These are phyloP conservation scores for Oreochromis aureus DNA, from an alignment of 2,113 vertebrate genomes.

Conservation along the genomic window DNA sequence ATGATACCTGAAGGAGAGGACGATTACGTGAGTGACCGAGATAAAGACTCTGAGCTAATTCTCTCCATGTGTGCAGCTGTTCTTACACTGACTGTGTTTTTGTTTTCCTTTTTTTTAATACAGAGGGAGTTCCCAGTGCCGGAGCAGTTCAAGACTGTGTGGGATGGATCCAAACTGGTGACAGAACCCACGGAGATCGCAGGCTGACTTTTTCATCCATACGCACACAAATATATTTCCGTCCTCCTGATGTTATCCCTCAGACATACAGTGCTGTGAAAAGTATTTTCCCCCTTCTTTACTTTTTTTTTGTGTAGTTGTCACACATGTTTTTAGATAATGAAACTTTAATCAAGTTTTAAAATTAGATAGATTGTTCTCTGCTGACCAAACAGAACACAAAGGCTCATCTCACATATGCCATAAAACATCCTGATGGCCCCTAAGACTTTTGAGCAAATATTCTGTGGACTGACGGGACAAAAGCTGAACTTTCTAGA, in stretches of 20 bases:
- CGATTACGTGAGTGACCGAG: conserved; percentile 84
- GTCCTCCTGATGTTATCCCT: neutral
- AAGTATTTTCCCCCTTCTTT: neutral
- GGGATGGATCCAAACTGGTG: conserved; percentile 90
- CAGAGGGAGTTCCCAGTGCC: conserved; percentile 97
- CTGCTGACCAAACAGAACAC: neutral
- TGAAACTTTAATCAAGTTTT: neutral
- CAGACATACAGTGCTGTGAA: neutral
- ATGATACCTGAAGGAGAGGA: conserved; percentile 84
- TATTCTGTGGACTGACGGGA: neutral
- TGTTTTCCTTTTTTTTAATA: neutral
- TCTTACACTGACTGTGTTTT: neutral
- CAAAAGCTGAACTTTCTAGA: neutral
- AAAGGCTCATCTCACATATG: neutral
- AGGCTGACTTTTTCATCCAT: conserved; percentile 66
- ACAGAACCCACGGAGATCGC: conserved; percentile 95
- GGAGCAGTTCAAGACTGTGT: conserved; percentile 96
- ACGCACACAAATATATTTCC: neutral
- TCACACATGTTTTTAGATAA: neutral
- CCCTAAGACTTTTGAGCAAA: neutral
- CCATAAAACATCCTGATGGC: neutral
- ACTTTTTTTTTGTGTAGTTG: neutral
- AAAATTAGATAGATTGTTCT: neutral
- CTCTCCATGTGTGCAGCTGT: neutral
- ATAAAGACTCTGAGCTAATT: neutral